A percentile compares a stretch with the other conserved stretches of the same genome.
phyloP scores from a whole-genome alignment of 2,113 vertebrate species.

The Martes martes region DNA sequence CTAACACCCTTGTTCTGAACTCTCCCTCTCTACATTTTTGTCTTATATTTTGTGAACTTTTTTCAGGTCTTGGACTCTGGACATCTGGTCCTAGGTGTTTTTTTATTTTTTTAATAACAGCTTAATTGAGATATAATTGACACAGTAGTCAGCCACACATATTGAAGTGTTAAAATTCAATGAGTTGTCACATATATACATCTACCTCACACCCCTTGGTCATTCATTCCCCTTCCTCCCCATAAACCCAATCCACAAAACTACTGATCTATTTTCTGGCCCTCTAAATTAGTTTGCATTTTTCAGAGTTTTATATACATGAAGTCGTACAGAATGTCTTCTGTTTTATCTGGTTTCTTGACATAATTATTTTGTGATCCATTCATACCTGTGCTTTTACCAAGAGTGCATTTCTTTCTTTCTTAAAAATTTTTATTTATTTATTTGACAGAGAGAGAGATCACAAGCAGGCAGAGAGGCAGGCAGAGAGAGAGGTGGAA shows the following conservation, averaged over 20 bases:
- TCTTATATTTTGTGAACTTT: neutral
- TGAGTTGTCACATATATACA: neutral
- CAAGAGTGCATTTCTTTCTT: neutral
- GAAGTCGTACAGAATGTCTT: neutral
- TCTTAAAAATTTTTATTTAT: too few relatives aligned
- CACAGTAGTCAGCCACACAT: neutral
- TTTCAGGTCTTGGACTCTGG: neutral
- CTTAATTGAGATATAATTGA: neutral
- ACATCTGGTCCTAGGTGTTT: neutral
- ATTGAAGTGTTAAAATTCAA: neutral
- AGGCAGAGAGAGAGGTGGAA: too few relatives aligned
- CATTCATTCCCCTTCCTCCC: neutral
- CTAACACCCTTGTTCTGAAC: neutral
- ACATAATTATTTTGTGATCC: neutral
- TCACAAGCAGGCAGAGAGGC: too few relatives aligned
- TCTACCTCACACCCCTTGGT: neutral
- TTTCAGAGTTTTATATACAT: neutral
- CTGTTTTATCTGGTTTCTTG: neutral
- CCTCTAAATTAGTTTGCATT: neutral
- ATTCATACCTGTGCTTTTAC: neutral
- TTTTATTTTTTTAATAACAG: neutral
- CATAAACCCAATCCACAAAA: neutral
- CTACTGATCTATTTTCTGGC: neutral
- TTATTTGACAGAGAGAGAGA: too few relatives aligned
- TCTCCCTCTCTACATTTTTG: neutral